Percentiles rank a stretch among this genome's conserved stretches.
These are phyloP conservation scores for Drusus annulatus DNA, from an alignment of 1,140 invertebrate genomes.

Conservation along the genomic window DNA sequence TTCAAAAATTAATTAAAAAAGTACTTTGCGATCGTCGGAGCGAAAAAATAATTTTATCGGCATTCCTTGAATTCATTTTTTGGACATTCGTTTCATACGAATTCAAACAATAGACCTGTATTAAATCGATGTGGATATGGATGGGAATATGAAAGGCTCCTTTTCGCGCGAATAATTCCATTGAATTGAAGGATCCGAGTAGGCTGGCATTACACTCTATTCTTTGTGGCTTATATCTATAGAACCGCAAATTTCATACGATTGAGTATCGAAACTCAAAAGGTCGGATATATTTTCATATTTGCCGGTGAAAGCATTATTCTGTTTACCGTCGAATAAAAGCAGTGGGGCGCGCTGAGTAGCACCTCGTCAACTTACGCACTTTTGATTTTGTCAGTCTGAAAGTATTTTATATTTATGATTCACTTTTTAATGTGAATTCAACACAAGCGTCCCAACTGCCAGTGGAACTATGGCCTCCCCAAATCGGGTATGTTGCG, in stretches of 20 bases:
- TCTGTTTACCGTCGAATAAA: no score
- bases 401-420: no score
- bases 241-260: not conserved
- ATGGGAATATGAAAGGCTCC: conserved; percentile 13
- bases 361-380: no score
- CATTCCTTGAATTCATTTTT: conserved; percentile 2
- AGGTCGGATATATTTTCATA: not conserved
- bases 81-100: conserved; percentile 14
- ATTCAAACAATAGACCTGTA: conserved; percentile 21
- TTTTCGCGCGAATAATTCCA: conserved; percentile 24
- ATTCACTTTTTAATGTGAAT: no score
- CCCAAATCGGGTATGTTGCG: no score
- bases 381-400: no score
- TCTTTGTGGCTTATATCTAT: conserved; percentile 3
- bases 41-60: not conserved
- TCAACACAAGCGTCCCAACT: no score
- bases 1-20: conserved; percentile 13
- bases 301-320: no score
- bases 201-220: not conserved
- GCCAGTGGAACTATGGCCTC: no score
- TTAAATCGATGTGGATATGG: conserved; percentile 36
- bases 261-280: conserved; percentile 10
- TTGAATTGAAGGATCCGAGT: conserved; percentile 5
- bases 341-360: no score
- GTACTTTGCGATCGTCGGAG: not conserved